Conservation (phyloP, 2,797 vertebrate genomes). For the Phrynocephalus guinanensis region DNA sequence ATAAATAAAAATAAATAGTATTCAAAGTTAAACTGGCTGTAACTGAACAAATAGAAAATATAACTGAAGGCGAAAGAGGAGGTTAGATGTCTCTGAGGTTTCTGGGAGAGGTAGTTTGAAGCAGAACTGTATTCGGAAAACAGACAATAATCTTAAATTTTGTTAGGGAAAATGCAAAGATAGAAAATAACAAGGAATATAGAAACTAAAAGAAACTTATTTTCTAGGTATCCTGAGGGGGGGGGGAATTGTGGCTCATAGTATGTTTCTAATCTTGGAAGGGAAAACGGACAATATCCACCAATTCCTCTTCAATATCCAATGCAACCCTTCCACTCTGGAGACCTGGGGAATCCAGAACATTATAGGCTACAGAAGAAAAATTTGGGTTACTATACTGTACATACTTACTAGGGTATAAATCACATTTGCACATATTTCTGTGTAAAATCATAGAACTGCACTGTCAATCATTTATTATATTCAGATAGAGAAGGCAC, state of each 20-base stretch:
- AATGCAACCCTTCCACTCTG: background rate
- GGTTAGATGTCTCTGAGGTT: background rate
- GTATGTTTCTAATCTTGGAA: background rate
- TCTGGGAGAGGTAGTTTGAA: slow-evolving; percentile 1
- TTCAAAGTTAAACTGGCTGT: background rate
- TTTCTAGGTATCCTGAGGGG: no score
- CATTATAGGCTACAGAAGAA: background rate
- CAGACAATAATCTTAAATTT: slow-evolving; percentile 25
- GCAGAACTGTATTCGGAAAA: background rate
- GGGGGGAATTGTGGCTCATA: background rate
- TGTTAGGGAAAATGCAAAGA: background rate
- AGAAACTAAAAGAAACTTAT: background rate
- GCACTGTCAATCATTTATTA: no score
- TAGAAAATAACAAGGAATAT: background rate
- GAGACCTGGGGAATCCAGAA: background rate
- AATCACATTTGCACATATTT: no score
- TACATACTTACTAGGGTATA: no score
- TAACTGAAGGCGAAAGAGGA: slow-evolving; percentile 14
- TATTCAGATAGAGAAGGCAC: no score
- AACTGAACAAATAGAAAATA: background rate
- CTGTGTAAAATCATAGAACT: no score
- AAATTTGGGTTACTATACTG: background rate
- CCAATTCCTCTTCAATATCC: background rate
- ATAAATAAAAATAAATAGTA: background rate
- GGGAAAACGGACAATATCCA: background rate